Base-by-base conservation (phyloP, 2,888 invertebrate species). In the Ischnus inquisitorius region DNA sequence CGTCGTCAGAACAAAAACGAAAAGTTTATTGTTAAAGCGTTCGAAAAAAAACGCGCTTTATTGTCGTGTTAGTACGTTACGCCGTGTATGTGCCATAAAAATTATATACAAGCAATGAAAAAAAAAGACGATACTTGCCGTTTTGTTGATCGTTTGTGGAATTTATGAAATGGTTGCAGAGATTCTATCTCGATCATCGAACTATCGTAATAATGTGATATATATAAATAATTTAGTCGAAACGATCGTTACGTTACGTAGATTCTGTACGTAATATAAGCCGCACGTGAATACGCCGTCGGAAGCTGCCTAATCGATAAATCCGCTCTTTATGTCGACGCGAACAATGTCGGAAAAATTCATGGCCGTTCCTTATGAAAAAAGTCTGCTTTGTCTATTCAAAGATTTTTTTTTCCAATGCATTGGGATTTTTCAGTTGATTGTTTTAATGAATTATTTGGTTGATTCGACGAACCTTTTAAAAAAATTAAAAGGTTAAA, bases 81-180 rank as follows among this genome's bases (percentile, higher is more conserved):
- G 79, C 74, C 80, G 64, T 64, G 46, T 25, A 82, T 51, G 78
- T 83, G 83, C 83, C 83, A 83, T 83, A 76, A 51, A 46, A 57
- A 51, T 60, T 39, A 69, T 46, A 65, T 25, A 25, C 25, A 39
- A 46, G 3, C 46, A 64, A 48, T 51, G 46, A 60, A 48, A 54
- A 76, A 25, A 67, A n/a, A 54, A 12, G 22, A 8, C 22, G 51
- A 51, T 10, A 19, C 10, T 51, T 51, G 51, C 19, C 54, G 54
- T 54, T 54, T 10, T 22, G 54, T 54, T 54, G 54, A 54, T 34
- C 54, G 54, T 12, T 54, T 54, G 22, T 22, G 54, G 12, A 54
- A 54, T 54, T 54, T 54, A 12, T 54, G 10, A 54, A 54, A 54
- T 34, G 34, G 12, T 19, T 22, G 22, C 22, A 22, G 22, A 22